Conservation (phyloP, 2,113 vertebrate species). For the Gadus macrocephalus region DNA sequence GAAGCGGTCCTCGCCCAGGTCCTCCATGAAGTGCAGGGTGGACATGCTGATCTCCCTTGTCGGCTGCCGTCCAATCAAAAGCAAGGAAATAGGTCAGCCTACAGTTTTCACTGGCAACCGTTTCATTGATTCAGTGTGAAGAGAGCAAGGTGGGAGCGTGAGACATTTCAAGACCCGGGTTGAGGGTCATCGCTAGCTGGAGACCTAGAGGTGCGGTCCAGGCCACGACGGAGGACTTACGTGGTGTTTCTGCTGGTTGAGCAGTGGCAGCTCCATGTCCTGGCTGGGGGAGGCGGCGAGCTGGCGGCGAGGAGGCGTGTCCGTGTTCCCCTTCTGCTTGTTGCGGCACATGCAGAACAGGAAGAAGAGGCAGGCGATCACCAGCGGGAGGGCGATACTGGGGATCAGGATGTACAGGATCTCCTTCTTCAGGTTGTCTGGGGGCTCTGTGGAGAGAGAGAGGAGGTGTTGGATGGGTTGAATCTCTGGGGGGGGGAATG, state of each 20-base stretch:
- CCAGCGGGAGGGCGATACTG: constrained; percentile 88
- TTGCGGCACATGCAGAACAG: constrained; percentile 94
- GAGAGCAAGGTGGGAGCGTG: too few species aligned
- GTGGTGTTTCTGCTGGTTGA: constrained; percentile 89
- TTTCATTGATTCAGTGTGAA: too few species aligned
- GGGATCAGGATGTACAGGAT: constrained; percentile 94
- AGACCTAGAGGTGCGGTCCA: too few species aligned
- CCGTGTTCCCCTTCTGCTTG: constrained; percentile 84
- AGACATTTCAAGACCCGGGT: too few species aligned
- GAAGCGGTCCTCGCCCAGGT: constrained; percentile 92
- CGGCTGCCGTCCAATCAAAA: constrained; percentile 69
- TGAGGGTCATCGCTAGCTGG: too few species aligned
- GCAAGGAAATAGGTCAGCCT: not conserved
- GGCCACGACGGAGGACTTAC: constrained; percentile 77
- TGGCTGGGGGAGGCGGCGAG: constrained; percentile 84
- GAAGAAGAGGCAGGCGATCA: constrained; percentile 94
- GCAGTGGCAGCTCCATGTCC: constrained; percentile 90
- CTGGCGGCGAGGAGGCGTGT: constrained; percentile 80
- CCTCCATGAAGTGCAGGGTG: constrained; percentile 90
- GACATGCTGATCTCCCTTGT: constrained; percentile 91
- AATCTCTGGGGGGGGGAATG: too few species aligned
- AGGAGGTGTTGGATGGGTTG: not conserved
- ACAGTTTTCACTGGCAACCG: too few species aligned
- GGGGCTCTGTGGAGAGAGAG: constrained; percentile 71
- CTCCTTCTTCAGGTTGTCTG: constrained; percentile 86